Conservation (phyloP, 2,888 invertebrate genomes). For the Clanis bilineata region DNA sequence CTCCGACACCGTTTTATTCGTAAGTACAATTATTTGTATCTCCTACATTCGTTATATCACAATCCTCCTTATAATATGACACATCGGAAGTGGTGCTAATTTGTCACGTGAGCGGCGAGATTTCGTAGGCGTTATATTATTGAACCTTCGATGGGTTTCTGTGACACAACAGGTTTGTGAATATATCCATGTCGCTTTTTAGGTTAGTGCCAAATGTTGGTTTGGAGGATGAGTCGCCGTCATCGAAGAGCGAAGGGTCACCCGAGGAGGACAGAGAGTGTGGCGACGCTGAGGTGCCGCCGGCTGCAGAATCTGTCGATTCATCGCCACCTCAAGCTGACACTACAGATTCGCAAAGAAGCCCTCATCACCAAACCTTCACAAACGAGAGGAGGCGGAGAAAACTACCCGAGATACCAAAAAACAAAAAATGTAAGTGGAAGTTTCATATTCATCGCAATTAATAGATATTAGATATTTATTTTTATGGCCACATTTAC, state of each 20-base stretch:
- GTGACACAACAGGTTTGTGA: background rate
- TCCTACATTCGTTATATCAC: constrained; percentile 7
- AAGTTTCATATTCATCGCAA: constrained; percentile 17
- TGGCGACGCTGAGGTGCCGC: constrained; percentile 72
- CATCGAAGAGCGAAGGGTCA: constrained; percentile 88
- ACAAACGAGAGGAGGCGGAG: constrained; percentile 86
- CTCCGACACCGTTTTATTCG: constrained; percentile 93
- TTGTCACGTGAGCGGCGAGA: constrained; percentile 38
- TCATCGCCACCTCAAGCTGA: constrained; percentile 57
- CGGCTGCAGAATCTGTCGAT: constrained; percentile 40
- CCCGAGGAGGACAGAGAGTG: constrained; percentile 84
- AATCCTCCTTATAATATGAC: constrained; percentile 21
- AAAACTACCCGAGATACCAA: constrained; percentile 94
- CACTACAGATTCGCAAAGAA: constrained; percentile 53
- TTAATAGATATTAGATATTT: background rate
- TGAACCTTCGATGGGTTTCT: background rate
- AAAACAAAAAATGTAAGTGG: constrained; percentile 91
- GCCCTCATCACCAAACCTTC: constrained; percentile 65
- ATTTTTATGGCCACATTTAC: constrained; percentile 17
- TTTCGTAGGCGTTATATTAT: constrained; percentile 19
- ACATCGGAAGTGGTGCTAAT: constrained; percentile 24
- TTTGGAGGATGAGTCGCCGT: constrained; percentile 91
- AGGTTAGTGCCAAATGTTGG: constrained; percentile 93
- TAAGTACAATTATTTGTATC: constrained; percentile 80
- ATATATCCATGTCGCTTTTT: constrained; percentile 30